Evolutionary conservation across 2,888 invertebrate genomes (phyloP), one percentile per base, ranked within the genome.

Genomic region (Rhaphigaster nebulosa): DNA sequence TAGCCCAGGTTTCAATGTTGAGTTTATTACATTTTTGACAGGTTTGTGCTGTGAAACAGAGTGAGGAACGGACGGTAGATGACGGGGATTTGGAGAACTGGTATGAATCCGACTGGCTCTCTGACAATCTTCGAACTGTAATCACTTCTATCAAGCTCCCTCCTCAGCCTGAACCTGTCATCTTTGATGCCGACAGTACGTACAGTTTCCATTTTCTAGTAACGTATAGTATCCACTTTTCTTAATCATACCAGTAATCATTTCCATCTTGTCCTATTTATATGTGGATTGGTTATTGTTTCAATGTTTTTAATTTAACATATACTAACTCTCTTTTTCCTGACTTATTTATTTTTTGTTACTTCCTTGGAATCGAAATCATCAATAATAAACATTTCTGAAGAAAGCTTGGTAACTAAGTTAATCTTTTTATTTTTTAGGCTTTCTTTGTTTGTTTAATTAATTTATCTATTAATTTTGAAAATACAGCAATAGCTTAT

Each of bases 101-200:
- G 94, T 97, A 96, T 94, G 95, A 96, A 56, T 96, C 96, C 70
- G 96, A 97, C 93, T 96, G 96, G 93, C 94, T 98, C 90, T 96
- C 96, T 92, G 96, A 96, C 93, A 97, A 97, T 95, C 94, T 97
- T 91, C 95, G 96, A 93, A 96, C 96, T 50, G 95, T 96, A 60
- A 95, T 98, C 90, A 94, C 95, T 87, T 92, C 93, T 12, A 93
- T 94, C 87, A 94, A 95, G 92, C 95, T 97, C 90, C 95, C 95
- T 50, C 94, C 96, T 34, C 95, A 95, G 80, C 95, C 95, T 13
- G 95, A 96, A 94, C 91, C 96, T 87, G 92, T 93, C 41, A 93
- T 93, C 88, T 93, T 95, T 93, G 96, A 95, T 92, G 96, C 96
- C 80, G 96, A 96, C 93, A 96, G 96, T 95, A 93, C 94, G 95